Conservation (phyloP, 2,888 invertebrate species). For the Drosophila setosimentum region DNA sequence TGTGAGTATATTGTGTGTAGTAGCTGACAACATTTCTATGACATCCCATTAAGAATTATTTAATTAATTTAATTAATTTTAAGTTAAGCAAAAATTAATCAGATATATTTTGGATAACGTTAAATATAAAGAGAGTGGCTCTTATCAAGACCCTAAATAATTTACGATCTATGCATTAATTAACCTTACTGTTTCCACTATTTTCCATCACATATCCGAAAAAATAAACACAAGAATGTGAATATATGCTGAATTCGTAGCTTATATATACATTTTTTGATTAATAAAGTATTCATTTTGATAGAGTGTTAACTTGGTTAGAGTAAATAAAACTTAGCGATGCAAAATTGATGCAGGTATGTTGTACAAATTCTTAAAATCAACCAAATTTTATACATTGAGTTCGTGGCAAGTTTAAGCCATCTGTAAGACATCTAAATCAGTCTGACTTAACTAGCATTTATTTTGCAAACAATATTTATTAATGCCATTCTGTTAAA, state of each 20-base stretch:
- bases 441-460: neutral
- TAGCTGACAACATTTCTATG: neutral
- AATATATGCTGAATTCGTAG: neutral
- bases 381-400: neutral
- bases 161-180: neutral
- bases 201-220: neutral
- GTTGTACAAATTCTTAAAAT: too few relatives aligned
- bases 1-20: neutral
- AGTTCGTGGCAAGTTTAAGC: neutral
- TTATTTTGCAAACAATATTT: neutral
- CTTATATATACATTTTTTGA: neutral
- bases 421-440: neutral
- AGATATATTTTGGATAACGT: accelerated
- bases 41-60: neutral
- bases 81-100: neutral
- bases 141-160: neutral
- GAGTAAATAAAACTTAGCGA: neutral
- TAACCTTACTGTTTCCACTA: neutral
- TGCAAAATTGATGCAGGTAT: neutral
- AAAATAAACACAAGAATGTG: neutral
- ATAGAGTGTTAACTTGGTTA: neutral
- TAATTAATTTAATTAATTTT: too few relatives aligned
- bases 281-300: neutral
- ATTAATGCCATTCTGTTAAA: neutral
- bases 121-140: neutral